A percentile compares a stretch with the other conserved stretches of the same genome.
phyloP scores from a whole-genome alignment of 2,888 invertebrate genomes.

The Lithophane socia region DNA sequence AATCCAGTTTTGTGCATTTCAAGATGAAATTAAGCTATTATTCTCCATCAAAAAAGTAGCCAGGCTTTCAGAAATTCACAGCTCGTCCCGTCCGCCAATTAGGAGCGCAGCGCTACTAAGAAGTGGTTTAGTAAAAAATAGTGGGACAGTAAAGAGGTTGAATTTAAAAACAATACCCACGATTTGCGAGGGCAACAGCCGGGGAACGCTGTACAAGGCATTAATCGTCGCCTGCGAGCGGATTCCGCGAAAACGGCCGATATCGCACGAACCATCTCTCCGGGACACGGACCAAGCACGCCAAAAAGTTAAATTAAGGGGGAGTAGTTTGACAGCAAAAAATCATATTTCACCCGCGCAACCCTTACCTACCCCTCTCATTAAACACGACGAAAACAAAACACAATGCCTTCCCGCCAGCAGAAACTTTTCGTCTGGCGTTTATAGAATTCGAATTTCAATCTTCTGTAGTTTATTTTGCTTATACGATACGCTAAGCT shows the following conservation, averaged over 20 bases:
- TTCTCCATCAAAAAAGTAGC: slow-evolving; percentile 4
- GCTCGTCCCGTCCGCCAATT: slow-evolving; percentile 65
- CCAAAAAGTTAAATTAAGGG: slow-evolving; percentile 63
- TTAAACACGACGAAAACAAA: no score
- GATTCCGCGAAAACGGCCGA: slow-evolving; percentile 70
- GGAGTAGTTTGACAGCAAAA: no score
- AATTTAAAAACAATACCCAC: slow-evolving; percentile 69
- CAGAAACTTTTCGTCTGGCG: no score
- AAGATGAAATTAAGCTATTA: slow-evolving; percentile 15
- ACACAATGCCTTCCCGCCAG: no score
- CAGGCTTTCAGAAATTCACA: slow-evolving; percentile 57
- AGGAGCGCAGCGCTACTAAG: slow-evolving; percentile 70
- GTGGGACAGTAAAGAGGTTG: slow-evolving; percentile 59
- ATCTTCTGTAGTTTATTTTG: no score
- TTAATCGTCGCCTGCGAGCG: slow-evolving; percentile 72
- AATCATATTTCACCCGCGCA: no score
- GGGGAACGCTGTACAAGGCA: slow-evolving; percentile 67
- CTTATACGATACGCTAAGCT: no score
- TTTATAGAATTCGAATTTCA: no score
- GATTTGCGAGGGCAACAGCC: slow-evolving; percentile 69
- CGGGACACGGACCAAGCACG: slow-evolving; percentile 52
- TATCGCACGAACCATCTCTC: slow-evolving; percentile 69
- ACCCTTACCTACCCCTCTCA: no score
- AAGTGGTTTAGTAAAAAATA: slow-evolving; percentile 66
- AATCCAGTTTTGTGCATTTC: not conserved